Evolutionary conservation across 2,113 vertebrate species (phyloP).

Genomic region (Apteryx owenii): DNA sequence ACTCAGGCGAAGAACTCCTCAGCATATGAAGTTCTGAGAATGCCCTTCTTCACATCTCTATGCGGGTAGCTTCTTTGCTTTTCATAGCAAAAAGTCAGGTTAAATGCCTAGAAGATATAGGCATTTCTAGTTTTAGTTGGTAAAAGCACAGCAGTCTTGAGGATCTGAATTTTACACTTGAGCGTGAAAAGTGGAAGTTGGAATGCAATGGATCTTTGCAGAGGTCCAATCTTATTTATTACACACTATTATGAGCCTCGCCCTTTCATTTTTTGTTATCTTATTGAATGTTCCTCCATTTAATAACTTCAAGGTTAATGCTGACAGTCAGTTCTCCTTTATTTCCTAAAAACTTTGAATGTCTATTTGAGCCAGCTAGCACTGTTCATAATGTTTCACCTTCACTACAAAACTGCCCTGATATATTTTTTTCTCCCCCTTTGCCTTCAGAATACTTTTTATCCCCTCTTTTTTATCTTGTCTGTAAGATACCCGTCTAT

Average conservation of each 20-base stretch:
- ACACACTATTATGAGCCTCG: neutral
- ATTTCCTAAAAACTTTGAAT: neutral
- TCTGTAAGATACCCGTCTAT: neutral
- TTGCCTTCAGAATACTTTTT: neutral
- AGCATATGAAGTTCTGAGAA: neutral
- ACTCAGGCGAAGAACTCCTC: neutral
- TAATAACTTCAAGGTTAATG: neutral
- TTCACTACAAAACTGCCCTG: neutral
- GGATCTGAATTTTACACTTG: neutral
- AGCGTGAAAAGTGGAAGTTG: neutral
- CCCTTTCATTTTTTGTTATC: neutral
- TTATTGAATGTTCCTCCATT: neutral
- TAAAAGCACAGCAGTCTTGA: neutral
- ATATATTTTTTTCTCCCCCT: neutral
- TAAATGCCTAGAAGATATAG: neutral
- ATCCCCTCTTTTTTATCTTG: neutral
- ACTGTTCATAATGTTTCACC: neutral
- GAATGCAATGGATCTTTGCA: neutral
- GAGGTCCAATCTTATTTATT: neutral
- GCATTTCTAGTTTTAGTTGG: neutral
- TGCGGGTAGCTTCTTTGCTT: neutral
- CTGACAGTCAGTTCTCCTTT: neutral
- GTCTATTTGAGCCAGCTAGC: neutral
- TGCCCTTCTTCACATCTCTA: neutral
- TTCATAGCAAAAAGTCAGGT: neutral